Base-by-base conservation (phyloP, 2,888 invertebrate species). In the Pterostichus niger region DNA sequence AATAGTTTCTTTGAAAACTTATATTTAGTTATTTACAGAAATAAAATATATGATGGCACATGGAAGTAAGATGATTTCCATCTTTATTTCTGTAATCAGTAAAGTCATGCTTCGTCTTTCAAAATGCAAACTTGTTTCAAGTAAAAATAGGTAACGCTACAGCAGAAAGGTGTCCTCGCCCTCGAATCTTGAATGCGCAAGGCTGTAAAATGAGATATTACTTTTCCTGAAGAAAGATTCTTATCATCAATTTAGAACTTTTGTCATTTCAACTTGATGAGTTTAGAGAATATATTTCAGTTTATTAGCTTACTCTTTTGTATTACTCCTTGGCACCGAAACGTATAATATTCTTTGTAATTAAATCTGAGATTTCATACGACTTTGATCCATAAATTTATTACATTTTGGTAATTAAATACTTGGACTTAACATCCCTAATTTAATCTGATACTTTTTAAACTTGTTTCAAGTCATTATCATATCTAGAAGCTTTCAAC, bases 181-280 rank as follows among this genome's bases (percentile, higher is more conserved):
- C 68, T 49, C 49, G n/a, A 13, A n/a, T 71, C 68, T 17, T 15
- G 44, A 68, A 68, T 17, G 68, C 61, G 64, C 68, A 17, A 75
- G 75, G 75, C 75, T 75, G 49, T 52, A 75, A 75, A 75, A 75
- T 75, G 75, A 52, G 75, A 75, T 75, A 75, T 75, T 75, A 75
- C 52, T 31, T 75, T 33, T 40, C 75, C 40, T 31, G 33, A 49
- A 52, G 75, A 75, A 77, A 77, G 77, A 77, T 77, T 77, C 77
- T 77, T 77, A 77, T 77, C 77, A 40, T 77, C 77, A 77, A 77
- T 56, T 77, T 77, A 77, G 77, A 77, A 77, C 77, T 77, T 77
- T 77, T 77, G 77, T 77, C 77, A 77, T 77, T 77, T 56, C 24
- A 13, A 56, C 56, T 54, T 77, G 77, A 77, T 54, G 77, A 77